Evolutionary conservation across 1,140 invertebrate genomes (phyloP), one percentile per base, ranked within the genome.

Genomic region (Drosophila elegans): DNA sequence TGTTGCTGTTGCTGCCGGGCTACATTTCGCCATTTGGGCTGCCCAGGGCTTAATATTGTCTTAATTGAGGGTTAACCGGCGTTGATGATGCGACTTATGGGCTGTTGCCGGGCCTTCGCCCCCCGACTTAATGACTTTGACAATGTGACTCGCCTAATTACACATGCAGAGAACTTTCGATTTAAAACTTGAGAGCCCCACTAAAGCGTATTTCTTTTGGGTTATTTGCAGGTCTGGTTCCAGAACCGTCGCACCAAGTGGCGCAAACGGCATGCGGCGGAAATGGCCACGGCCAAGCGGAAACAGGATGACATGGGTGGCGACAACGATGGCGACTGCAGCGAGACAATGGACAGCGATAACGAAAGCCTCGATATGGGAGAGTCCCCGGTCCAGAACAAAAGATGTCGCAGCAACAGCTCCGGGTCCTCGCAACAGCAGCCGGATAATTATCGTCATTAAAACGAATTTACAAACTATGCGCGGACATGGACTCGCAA

Each of bases 241-340:
- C 99, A 99, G 94, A 99, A 99, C 93, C 95, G 99, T 92, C 94
- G 99, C 91, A 99, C 98, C 82, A 99, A 99, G 95, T 99, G 98
- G 98, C 94, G 99, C 88, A 99, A 99, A 95, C 98, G 98, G 93
- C 98, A 99, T 94, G 98, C 98, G 1, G 98, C 98, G 3, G 98
- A 99, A 94, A 98, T 99, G 98, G 98, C 98, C 52, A 98, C 98
- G 27, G 98, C 98, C 5, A 99, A 99, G 93, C 95, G 98, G 91
- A 97, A 98, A 93, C 98, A 99, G 92, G 98, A 99, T 93, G 97
- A 98, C 80, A 95, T 97, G 16, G 95, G 93, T 93, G 95, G 93
- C 93, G 75, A 95, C 94, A 52, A 94, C 95, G 95, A 96, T 73
- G 94, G 95, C 61, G 95, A 95, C 48, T 95, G 95, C 91, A 96